phyloP scores from a whole-genome alignment of 2,797 vertebrate genomes.

The Lycodopsis pacificus region DNA sequence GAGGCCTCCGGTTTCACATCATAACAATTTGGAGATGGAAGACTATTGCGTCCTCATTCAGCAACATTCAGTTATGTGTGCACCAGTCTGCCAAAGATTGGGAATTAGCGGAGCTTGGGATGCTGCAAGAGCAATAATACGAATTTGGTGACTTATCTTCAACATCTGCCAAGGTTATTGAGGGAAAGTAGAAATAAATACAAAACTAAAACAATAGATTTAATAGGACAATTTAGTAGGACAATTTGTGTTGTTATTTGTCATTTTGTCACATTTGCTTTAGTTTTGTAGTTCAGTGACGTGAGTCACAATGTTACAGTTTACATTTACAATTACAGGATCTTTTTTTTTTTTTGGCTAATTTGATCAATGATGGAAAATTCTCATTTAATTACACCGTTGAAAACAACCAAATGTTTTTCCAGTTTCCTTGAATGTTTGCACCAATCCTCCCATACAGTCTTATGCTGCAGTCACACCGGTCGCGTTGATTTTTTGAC shows the following conservation, averaged over 20 bases:
- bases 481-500: too few relatives aligned
- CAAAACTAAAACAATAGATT: background rate
- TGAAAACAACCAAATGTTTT: background rate
- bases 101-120: constrained; percentile 13
- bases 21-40: constrained; percentile 62
- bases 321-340: background rate
- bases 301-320: background rate
- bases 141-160: background rate
- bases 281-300: background rate
- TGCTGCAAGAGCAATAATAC: background rate
- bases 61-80: constrained; percentile 25
- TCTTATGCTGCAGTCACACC: too few relatives aligned
- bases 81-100: constrained; percentile 10
- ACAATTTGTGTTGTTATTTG: background rate
- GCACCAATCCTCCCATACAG: background rate
- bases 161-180: background rate
- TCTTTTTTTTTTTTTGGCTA: background rate
- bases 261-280: background rate
- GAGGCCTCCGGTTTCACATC: constrained; percentile 64
- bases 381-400: background rate
- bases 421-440: constrained; percentile 1
- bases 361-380: background rate
- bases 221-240: background rate
- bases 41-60: constrained; percentile 40
- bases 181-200: background rate